Conservation (phyloP, 2,113 vertebrate genomes). For the Trichomycterus rosablanca region DNA sequence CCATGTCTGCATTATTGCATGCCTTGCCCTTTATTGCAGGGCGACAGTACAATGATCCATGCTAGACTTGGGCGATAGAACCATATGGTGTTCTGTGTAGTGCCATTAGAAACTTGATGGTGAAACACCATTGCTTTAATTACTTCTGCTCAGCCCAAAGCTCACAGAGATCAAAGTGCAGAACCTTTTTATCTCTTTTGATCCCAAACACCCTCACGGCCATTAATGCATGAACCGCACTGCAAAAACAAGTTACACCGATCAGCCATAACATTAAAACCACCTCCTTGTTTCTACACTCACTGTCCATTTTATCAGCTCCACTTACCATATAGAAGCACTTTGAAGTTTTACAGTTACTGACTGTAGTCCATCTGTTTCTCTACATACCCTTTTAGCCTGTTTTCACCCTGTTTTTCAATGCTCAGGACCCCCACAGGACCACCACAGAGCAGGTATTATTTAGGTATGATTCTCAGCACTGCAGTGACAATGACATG, state of each 20-base stretch:
- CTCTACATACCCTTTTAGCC: too few species aligned
- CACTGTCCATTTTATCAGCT: too few species aligned
- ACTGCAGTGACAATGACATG: too few species aligned
- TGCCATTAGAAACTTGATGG: constrained; percentile 46
- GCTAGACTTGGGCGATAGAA: constrained; percentile 31
- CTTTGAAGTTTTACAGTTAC: too few species aligned
- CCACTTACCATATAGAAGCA: too few species aligned
- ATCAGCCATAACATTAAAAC: too few species aligned
- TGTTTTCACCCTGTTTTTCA: too few species aligned
- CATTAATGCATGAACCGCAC: constrained; percentile 40
- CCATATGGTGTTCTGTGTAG: constrained; percentile 48
- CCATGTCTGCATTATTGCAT: constrained; percentile 8
- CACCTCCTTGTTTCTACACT: too few species aligned
- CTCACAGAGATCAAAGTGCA: constrained; percentile 35
- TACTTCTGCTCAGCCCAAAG: constrained; percentile 41
- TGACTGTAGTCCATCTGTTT: too few species aligned
- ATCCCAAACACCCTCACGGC: constrained; percentile 25
- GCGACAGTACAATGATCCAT: constrained; percentile 33
- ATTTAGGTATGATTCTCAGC: too few species aligned
- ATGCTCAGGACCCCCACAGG: too few species aligned
- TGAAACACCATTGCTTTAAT: constrained; percentile 45
- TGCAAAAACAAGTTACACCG: constrained; percentile 37
- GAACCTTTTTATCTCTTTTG: constrained; percentile 35
- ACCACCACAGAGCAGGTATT: too few species aligned
- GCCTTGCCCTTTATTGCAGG: constrained; percentile 33